phyloP scores from a whole-genome alignment of 2,888 invertebrate genomes.

The Brachycybe producta region DNA sequence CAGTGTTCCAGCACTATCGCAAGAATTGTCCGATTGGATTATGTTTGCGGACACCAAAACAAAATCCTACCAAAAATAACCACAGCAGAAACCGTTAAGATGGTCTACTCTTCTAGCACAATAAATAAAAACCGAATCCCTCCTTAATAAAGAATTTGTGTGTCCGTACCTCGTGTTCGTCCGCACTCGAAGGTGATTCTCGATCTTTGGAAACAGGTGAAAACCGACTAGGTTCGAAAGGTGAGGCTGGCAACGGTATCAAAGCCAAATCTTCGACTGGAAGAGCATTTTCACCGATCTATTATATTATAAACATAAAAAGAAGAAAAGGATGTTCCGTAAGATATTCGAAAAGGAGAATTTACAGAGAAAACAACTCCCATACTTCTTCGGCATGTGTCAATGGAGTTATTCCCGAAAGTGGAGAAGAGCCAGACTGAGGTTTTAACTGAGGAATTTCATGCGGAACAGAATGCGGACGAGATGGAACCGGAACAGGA shows the following conservation, averaged over 20 bases:
- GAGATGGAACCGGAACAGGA: constrained; percentile 20
- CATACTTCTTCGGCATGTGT: constrained; percentile 1
- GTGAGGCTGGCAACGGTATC: neutral
- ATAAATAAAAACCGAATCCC: neutral
- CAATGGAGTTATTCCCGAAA: neutral
- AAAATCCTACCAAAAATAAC: constrained; percentile 45
- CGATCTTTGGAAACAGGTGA: constrained; percentile 9
- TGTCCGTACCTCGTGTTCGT: constrained; percentile 16
- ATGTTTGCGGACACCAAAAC: constrained; percentile 54
- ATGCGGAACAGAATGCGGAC: constrained; percentile 17
- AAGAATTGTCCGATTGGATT: constrained; percentile 16
- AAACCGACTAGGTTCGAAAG: neutral
- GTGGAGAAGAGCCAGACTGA: neutral
- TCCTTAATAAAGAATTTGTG: neutral
- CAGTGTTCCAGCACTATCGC: neutral
- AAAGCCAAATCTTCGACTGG: constrained; percentile 1
- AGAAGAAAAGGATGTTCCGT: neutral
- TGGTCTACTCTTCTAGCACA: neutral
- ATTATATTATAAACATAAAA: neutral
- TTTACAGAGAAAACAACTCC: neutral
- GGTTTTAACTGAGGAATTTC: constrained; percentile 9
- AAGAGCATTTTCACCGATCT: constrained; percentile 6
- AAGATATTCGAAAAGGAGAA: neutral
- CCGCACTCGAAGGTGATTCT: constrained; percentile 10
- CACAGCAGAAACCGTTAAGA: neutral